phyloP scores from a whole-genome alignment of 2,888 invertebrate genomes.

The Ochropleura leucogaster region DNA sequence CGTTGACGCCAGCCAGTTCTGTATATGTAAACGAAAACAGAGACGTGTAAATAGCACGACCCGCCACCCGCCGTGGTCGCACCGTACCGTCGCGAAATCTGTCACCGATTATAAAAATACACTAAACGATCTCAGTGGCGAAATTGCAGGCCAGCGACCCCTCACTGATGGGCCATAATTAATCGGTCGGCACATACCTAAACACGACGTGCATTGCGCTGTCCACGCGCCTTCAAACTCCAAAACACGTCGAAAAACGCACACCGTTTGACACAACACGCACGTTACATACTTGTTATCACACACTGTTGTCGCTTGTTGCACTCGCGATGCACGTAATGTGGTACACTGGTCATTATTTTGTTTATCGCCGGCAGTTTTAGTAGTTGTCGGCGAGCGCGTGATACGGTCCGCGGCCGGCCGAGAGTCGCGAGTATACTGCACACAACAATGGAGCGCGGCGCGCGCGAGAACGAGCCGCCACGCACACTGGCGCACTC shows the following conservation, averaged over 20 bases:
- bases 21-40: conserved; percentile 70
- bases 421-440: conserved; percentile 85
- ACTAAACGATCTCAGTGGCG: conserved; percentile 78
- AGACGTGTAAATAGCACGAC: conserved; percentile 68
- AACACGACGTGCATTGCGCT: conserved; percentile 87
- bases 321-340: conserved; percentile 88
- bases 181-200: conserved; percentile 88
- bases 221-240: conserved; percentile 83
- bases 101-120: conserved; percentile 82
- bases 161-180: conserved; percentile 88
- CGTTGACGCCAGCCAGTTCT: conserved; percentile 65
- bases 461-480: conserved; percentile 84
- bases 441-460: conserved; percentile 85
- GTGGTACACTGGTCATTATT: conserved; percentile 88
- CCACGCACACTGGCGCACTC: conserved; percentile 76
- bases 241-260: conserved; percentile 85
- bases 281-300: conserved; percentile 88
- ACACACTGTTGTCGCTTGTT: conserved; percentile 88
- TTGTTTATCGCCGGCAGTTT: conserved; percentile 88
- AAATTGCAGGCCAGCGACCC: conserved; percentile 86
- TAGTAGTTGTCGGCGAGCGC: conserved; percentile 77
- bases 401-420: conserved; percentile 77
- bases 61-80: conserved; percentile 65
- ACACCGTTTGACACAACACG: conserved; percentile 87
- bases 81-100: conserved; percentile 70